A percentile compares a stretch with the other conserved stretches of the same genome.
These are phyloP conservation scores for Stenodera caucasica DNA, from an alignment of 2,888 invertebrate species.

Conservation along the genomic window DNA sequence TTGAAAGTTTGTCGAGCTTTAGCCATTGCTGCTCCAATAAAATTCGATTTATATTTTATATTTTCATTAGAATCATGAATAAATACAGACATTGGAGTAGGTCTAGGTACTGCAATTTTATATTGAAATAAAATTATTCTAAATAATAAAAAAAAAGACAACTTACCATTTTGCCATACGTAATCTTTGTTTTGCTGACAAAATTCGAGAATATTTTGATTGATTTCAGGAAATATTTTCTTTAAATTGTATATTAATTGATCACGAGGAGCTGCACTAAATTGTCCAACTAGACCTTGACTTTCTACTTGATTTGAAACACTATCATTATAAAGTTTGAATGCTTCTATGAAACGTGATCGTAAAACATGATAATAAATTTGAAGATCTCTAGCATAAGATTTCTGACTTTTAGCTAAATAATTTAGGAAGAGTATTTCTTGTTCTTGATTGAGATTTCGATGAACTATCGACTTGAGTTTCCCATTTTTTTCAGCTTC, in stretches of 20 bases:
- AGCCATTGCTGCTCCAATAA: conserved; percentile 56
- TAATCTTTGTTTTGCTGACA: conserved; percentile 42
- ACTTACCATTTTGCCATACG: conserved; percentile 42
- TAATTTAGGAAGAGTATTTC: conserved; percentile 70
- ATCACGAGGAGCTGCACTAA: conserved; percentile 36
- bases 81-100: conserved; percentile 64
- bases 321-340: conserved; percentile 56
- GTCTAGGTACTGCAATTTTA: conserved; percentile 58
- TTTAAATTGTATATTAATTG: conserved; percentile 44
- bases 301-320: conserved; percentile 33
- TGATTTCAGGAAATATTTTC: conserved; percentile 45
- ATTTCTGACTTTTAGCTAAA: conserved; percentile 59
- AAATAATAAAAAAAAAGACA: conserved; percentile 9
- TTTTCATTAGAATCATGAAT: conserved; percentile 54
- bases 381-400: conserved; percentile 66
- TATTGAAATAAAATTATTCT: neutral
- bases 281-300: conserved; percentile 46
- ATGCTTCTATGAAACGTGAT: conserved; percentile 62
- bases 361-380: conserved; percentile 72
- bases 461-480: conserved; percentile 64
- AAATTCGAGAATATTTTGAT: conserved; percentile 43
- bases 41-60: conserved; percentile 55
- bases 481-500: conserved; percentile 56
- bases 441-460: conserved; percentile 65
- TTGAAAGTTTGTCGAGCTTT: conserved; percentile 59